These are phyloP conservation scores for Cylloceria caligata DNA, from an alignment of 2,888 invertebrate species.

Conservation along the genomic window DNA sequence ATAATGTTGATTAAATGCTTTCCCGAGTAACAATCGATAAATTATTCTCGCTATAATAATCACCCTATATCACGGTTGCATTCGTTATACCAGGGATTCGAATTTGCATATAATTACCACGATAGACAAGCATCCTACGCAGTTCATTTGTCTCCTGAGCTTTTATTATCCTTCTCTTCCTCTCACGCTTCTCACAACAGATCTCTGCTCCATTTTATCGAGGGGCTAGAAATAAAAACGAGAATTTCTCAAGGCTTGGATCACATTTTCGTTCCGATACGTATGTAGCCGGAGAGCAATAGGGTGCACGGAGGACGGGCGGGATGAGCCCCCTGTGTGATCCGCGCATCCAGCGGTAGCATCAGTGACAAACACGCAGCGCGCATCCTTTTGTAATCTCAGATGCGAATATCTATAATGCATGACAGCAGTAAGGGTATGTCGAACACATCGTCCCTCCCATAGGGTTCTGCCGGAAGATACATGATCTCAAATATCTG, in stretches of 20 bases:
- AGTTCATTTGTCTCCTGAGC: constrained; percentile 29
- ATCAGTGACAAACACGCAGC: constrained; percentile 45
- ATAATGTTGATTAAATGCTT: constrained; percentile 28
- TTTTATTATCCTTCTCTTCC: constrained; percentile 31
- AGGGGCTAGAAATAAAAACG: constrained; percentile 28
- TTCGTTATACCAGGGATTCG: constrained; percentile 22
- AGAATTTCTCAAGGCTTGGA: constrained; percentile 51
- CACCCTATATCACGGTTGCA: constrained; percentile 12
- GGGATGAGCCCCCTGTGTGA: constrained; percentile 18
- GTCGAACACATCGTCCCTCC: constrained; percentile 40
- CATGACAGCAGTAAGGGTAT: constrained; percentile 56
- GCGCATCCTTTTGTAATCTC: constrained; percentile 68
- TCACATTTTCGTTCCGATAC: constrained; percentile 58
- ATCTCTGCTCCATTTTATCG: constrained; percentile 35
- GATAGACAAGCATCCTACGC: neutral
- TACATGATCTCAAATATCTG: constrained; percentile 59
- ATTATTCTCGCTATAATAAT: constrained; percentile 34
- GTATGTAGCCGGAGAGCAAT: constrained; percentile 24
- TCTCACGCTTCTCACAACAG: constrained; percentile 3
- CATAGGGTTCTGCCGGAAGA: constrained; percentile 24
- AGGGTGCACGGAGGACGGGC: constrained; percentile 4
- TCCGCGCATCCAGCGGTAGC: constrained; percentile 7
- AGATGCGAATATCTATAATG: constrained; percentile 69
- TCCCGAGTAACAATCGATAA: constrained; percentile 23
- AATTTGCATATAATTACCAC: constrained; percentile 42